Conservation (phyloP, 2,113 vertebrate genomes). For the Stegastes partitus region DNA sequence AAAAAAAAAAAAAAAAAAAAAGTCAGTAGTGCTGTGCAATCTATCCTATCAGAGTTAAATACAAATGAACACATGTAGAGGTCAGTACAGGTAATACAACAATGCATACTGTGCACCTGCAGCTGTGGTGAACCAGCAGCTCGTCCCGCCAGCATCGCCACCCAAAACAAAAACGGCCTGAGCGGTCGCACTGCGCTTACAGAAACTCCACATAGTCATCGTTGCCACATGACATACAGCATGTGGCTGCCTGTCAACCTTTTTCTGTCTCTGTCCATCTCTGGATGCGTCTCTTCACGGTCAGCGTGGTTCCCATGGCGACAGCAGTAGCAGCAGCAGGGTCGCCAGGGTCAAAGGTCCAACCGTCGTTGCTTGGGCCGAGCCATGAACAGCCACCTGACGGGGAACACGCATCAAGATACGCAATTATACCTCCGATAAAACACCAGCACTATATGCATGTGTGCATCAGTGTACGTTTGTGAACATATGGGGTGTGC, state of each 20-base stretch:
- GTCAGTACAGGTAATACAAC: constrained; percentile 74
- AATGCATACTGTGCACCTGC: constrained; percentile 50
- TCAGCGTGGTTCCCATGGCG: constrained; percentile 66
- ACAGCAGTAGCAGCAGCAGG: constrained; percentile 64
- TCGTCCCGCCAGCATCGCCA: constrained; percentile 7
- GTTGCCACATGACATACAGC: background rate
- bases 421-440: background rate
- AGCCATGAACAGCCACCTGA: constrained; percentile 68
- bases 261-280: constrained; percentile 30
- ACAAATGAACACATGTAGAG: constrained; percentile 62
- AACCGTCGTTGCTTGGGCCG: constrained; percentile 20
- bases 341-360: constrained; percentile 50
- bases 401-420: background rate
- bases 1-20: constrained; percentile 61
- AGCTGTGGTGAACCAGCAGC: constrained; percentile 26
- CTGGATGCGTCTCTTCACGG: background rate
- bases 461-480: too few relatives aligned
- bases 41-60: constrained; percentile 69
- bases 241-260: constrained; percentile 38
- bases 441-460: background rate
- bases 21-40: constrained; percentile 67
- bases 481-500: too few relatives aligned
- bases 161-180: constrained; percentile 26
- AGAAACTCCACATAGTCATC: constrained; percentile 26
- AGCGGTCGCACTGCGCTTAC: constrained; percentile 25